Evolutionary conservation across 2,113 vertebrate species (phyloP).

Genomic region (Chloebia gouldiae): DNA sequence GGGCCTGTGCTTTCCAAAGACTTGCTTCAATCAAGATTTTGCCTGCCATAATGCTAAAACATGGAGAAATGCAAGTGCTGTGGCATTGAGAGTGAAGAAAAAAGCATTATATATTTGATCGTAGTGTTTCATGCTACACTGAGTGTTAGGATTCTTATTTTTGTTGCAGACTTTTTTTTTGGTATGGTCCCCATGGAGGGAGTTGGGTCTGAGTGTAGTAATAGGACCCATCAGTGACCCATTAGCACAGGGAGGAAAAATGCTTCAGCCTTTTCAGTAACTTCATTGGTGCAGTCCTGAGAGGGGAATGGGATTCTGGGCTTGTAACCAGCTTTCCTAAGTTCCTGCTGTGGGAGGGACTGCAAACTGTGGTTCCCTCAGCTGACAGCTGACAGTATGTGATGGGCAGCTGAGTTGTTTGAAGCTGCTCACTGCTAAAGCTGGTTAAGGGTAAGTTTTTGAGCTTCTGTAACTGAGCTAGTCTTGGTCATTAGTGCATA

Average conservation of each 20-base stretch:
- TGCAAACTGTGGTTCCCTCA: not conserved
- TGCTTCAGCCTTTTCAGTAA: not conserved
- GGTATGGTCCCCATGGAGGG: not conserved
- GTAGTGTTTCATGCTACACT: not conserved
- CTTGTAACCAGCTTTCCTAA: not conserved
- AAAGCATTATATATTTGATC: not conserved
- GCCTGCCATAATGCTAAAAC: not conserved
- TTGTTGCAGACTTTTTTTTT: not conserved
- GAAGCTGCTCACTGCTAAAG: not conserved
- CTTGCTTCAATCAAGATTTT: not conserved
- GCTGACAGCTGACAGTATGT: not conserved
- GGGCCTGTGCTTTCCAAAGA: not conserved
- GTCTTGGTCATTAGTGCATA: not conserved
- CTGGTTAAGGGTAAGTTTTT: not conserved
- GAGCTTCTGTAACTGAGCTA: not conserved
- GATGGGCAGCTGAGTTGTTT: not conserved
- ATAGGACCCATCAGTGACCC: not conserved
- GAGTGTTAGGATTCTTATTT: not conserved
- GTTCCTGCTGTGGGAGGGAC: fast-evolving
- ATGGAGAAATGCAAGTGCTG: not conserved
- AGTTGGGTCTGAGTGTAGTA: not conserved
- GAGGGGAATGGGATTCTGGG: not conserved
- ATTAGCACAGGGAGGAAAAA: not conserved
- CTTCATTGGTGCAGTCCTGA: not conserved
- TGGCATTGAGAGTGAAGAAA: not conserved